These are phyloP conservation scores for Cecropterus lyciades DNA, from an alignment of 1,140 invertebrate species.

Conservation along the genomic window DNA sequence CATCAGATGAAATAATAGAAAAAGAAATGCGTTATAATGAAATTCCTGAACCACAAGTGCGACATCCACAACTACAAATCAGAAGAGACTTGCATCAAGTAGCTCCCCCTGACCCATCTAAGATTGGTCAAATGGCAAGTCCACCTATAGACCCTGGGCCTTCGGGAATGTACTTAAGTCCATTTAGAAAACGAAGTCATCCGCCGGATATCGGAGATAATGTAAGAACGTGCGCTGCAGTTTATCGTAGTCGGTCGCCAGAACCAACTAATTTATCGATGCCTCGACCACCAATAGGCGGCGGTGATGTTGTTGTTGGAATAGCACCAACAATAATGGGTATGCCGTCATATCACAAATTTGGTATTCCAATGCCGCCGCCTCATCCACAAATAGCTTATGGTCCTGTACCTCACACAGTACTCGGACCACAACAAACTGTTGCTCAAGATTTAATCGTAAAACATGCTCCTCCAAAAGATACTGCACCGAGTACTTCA, in stretches of 20 bases:
- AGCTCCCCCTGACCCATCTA: conserved; percentile 72
- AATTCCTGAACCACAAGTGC: conserved; percentile 67
- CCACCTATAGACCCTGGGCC: conserved; percentile 85
- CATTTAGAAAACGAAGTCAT: conserved; percentile 83
- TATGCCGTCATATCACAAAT: conserved; percentile 77
- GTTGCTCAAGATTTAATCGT: conserved; percentile 82
- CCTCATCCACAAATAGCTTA: conserved; percentile 78
- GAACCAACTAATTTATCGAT: conserved; percentile 82
- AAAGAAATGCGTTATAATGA: conserved; percentile 79
- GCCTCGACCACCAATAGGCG: conserved; percentile 65
- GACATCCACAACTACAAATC: conserved; percentile 86
- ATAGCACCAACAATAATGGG: conserved; percentile 71
- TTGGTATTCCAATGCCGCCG: conserved; percentile 77
- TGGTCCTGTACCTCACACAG: conserved; percentile 63
- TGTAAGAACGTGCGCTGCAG: conserved; percentile 68
- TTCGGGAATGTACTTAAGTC: conserved; percentile 75
- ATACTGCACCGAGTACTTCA: conserved; percentile 68
- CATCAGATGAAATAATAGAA: conserved; percentile 83
- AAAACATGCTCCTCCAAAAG: conserved; percentile 78
- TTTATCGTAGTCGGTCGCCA: conserved; percentile 78
- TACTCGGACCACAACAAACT: conserved; percentile 76
- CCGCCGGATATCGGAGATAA: conserved; percentile 78
- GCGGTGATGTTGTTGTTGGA: conserved; percentile 65
- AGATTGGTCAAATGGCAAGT: conserved; percentile 74
- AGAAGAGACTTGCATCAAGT: conserved; percentile 88